Base-by-base conservation (phyloP, 2,797 vertebrate species). In the Philypnodon macrostomus region DNA sequence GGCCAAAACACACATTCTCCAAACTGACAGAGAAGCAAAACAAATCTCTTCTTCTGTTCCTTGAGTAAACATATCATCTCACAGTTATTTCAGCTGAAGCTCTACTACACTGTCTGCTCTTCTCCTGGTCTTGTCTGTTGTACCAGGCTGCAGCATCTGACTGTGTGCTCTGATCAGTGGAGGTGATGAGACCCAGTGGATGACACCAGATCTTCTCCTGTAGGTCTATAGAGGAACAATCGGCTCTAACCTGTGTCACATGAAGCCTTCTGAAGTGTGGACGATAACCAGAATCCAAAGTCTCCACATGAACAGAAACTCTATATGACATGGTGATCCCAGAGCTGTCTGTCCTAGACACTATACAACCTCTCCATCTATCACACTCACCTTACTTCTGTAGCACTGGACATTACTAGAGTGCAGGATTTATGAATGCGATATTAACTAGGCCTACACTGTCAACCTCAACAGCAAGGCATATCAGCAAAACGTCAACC, bases 221-320 rank as follows among this genome's bases (percentile, higher is more conserved):
- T 53, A 64, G 51, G 64, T 57, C 35, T 17, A 19, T 37, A 53
- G 62, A 79, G 75, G 67, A 80, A 70, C 51, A 9, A 39, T 70
- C 53, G 62, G 32, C 41, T 12, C 40, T 12, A 52, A 65, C 49
- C 18, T 9, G 53, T 58, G 35, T 10, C 21, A 53, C 46, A 17
- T 47, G 52, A 60, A 38, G 57, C 42, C 69, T 75, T 79, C 68
- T 68, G 60, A 59, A 35, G 56, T 53, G 62, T 47, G 67, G 76
- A 89, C 62, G 70, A 68, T 83, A 77, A 85, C 62, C 82, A 86
- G 78, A 82, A 67, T 45, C 60, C 48, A 17, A n/a, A 63, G 69
- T 66, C 56, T 49, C 42, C 59, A 56, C 60, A 14, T 51, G 58
- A 71, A 47, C 37, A 53, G 82, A 80, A 88, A 86, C 80, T 71